Percentiles rank a stretch among this genome's conserved stretches.
Conservation (phyloP, 2,797 vertebrate species). For the Oreortyx pictus region DNA sequence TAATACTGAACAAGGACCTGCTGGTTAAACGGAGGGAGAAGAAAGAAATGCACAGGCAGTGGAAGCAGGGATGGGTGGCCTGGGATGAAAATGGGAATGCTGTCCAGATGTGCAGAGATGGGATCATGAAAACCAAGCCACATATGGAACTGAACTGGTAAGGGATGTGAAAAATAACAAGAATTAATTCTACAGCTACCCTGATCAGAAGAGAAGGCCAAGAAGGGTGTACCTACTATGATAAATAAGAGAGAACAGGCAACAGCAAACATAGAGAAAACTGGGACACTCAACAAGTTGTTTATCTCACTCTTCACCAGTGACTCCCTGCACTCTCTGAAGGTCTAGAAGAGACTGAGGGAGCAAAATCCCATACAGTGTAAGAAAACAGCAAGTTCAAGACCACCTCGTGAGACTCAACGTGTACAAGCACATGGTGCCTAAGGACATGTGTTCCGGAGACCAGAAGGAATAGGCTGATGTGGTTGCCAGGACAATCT, state of each 20-base stretch:
- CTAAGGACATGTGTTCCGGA: neutral
- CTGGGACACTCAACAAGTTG: too few species aligned
- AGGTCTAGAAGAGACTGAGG: neutral
- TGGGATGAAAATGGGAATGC: neutral
- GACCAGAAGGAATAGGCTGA: neutral
- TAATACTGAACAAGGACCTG: neutral
- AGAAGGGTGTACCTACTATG: too few species aligned
- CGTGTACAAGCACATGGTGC: neutral
- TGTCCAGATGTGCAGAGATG: neutral
- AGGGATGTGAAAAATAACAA: too few species aligned
- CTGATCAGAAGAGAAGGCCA: too few species aligned
- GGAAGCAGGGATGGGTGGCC: neutral
- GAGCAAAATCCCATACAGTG: neutral
- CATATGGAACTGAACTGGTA: too few species aligned
- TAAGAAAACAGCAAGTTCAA: neutral
- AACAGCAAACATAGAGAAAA: too few species aligned
- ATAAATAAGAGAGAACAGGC: too few species aligned
- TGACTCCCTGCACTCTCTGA: neutral
- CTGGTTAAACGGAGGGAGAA: neutral
- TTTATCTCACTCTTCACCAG: too few species aligned
- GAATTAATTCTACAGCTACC: too few species aligned
- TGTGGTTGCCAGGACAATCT: neutral
- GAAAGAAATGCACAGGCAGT: neutral
- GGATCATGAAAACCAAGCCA: neutral
- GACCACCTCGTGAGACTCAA: neutral